Evolutionary conservation across 2,888 invertebrate species (phyloP).

Genomic region (Oeneis ivallda): DNA sequence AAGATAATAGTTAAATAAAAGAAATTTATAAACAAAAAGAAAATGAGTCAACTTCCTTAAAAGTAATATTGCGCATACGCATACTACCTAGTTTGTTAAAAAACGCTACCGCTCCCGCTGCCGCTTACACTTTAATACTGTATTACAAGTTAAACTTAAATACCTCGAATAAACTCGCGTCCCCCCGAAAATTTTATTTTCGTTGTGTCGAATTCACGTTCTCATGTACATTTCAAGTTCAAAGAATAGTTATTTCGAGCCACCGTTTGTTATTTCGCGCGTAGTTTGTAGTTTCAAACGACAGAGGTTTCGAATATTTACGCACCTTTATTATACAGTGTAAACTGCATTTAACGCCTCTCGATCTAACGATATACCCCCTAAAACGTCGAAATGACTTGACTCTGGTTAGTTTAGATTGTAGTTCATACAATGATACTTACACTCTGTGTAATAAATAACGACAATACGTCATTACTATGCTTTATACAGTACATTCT

Average conservation of each 20-base stretch:
- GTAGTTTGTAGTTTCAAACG: constrained; percentile 1
- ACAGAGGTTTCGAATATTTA: not conserved
- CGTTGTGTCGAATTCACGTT: constrained; percentile 32
- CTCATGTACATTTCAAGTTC: constrained; percentile 27
- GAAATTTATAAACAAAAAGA: no score
- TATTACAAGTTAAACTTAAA: constrained; percentile 13
- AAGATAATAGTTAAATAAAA: no score
- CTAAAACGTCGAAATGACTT: no score
- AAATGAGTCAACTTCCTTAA: no score
- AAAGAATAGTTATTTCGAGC: constrained; percentile 31
- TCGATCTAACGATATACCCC: no score
- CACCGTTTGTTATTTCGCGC: constrained; percentile 22
- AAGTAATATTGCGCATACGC: not conserved
- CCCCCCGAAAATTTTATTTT: constrained; percentile 34
- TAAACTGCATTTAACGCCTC: no score
- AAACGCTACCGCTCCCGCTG: constrained; percentile 6
- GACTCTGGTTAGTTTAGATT: no score
- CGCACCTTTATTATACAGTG: no score
- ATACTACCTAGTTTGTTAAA: not conserved
- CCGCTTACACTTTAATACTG: constrained; percentile 10
- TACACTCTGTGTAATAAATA: no score
- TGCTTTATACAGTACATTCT: no score
- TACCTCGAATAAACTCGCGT: constrained; percentile 35
- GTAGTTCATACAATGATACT: no score
- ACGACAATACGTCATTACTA: no score